phyloP scores from a whole-genome alignment of 2,888 invertebrate genomes.

The Andrena camellia region DNA sequence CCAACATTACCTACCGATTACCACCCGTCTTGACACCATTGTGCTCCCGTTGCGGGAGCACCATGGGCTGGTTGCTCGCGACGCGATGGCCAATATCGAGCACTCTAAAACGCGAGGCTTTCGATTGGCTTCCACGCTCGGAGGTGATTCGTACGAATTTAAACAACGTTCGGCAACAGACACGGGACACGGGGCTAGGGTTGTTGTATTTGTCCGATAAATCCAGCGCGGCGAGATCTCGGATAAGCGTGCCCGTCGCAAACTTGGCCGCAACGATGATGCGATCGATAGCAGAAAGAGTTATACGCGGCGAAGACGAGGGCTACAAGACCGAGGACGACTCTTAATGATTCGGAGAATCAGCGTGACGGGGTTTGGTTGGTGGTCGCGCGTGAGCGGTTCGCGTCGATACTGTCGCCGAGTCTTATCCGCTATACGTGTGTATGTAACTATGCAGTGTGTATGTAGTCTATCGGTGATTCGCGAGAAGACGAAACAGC shows the following conservation, averaged over 20 bases:
- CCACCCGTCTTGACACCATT: too few relatives aligned
- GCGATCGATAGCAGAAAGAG: conserved; percentile 64
- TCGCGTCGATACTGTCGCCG: conserved; percentile 45
- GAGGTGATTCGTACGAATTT: conserved; percentile 39
- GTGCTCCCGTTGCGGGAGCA: too few relatives aligned
- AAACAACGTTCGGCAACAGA: conserved; percentile 42
- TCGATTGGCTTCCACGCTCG: conserved; percentile 14
- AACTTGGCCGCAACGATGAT: conserved; percentile 56
- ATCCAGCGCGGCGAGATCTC: conserved; percentile 54
- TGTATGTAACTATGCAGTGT: too few relatives aligned
- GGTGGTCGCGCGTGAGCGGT: conserved; percentile 33
- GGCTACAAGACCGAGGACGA: conserved; percentile 58
- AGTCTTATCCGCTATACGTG: conserved; percentile 3
- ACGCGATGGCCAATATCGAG: not conserved
- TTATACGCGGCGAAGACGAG: conserved; percentile 53
- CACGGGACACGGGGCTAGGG: conserved; percentile 18
- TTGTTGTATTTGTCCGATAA: conserved; percentile 51
- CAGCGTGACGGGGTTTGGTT: conserved; percentile 55
- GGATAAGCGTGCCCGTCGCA: conserved; percentile 52
- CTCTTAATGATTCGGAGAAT: conserved; percentile 70
- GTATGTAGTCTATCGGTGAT: not conserved
- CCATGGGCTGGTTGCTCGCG: too few relatives aligned
- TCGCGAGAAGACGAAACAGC: conserved; percentile 5
- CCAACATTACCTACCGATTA: too few relatives aligned
- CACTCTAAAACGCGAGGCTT: not conserved